Evolutionary conservation across 2,888 invertebrate species (phyloP).

Genomic region (Zonitis immaculata): DNA sequence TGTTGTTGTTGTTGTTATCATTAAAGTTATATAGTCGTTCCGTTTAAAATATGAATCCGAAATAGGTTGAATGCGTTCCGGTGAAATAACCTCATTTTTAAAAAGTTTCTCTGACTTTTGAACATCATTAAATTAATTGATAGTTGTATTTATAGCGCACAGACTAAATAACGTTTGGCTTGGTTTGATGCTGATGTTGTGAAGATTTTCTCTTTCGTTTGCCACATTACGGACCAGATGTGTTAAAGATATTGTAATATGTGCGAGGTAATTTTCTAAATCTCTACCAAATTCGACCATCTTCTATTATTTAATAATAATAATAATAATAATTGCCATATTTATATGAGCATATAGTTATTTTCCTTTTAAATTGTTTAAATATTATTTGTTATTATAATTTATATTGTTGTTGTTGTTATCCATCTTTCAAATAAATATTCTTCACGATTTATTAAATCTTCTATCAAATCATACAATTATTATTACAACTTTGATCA

Average conservation of each 20-base stretch:
- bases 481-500: background rate
- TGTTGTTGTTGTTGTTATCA: no score
- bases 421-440: background rate
- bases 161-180: slow-evolving; percentile 40
- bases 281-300: no score
- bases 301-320: no score
- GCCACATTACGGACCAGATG: slow-evolving; percentile 1
- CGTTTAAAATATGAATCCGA: slow-evolving; percentile 5
- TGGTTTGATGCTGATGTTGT: slow-evolving; percentile 21
- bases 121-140: slow-evolving; percentile 45
- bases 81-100: slow-evolving; percentile 42
- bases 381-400: no score
- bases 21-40: background rate
- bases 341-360: no score
- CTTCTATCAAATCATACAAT: no score
- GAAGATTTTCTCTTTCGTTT: slow-evolving; percentile 3
- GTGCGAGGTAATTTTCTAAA: background rate
- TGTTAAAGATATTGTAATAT: background rate
- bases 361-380: no score
- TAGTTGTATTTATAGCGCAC: slow-evolving; percentile 45
- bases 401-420: no score
- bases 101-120: slow-evolving; percentile 41
- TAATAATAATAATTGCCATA: no score
- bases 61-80: slow-evolving; percentile 37
- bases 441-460: background rate